phyloP scores from a whole-genome alignment of 2,888 invertebrate species.

The Noctua pronuba region DNA sequence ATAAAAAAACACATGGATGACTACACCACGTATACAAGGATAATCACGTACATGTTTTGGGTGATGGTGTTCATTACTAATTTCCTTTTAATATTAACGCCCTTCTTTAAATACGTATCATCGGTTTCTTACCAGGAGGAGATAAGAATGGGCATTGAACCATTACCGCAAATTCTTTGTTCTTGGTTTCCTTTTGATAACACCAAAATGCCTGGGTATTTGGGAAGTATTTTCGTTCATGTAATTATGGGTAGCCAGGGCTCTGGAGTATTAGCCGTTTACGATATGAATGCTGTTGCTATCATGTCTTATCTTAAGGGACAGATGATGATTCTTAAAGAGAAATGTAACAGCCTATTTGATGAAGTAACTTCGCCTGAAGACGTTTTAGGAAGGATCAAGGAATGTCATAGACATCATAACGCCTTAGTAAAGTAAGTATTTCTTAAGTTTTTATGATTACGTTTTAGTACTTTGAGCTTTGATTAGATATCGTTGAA shows the following conservation, averaged over 20 bases:
- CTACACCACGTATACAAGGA: slow-evolving; percentile 77
- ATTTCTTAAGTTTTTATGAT: slow-evolving; percentile 25
- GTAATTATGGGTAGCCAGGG: slow-evolving; percentile 74
- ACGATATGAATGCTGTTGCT: slow-evolving; percentile 77
- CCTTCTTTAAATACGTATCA: slow-evolving; percentile 74
- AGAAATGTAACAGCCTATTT: slow-evolving; percentile 75
- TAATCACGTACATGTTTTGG: slow-evolving; percentile 78
- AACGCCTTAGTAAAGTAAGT: slow-evolving; percentile 77
- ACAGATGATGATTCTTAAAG: slow-evolving; percentile 76
- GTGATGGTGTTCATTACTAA: slow-evolving; percentile 73
- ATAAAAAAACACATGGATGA: slow-evolving; percentile 65
- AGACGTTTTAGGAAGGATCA: slow-evolving; percentile 72
- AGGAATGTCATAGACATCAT: slow-evolving; percentile 81
- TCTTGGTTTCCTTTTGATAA: slow-evolving; percentile 84
- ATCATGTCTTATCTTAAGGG: slow-evolving; percentile 82
- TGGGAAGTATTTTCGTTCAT: slow-evolving; percentile 72
- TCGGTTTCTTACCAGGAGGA: slow-evolving; percentile 71
- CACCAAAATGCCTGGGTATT: slow-evolving; percentile 77
- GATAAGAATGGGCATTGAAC: slow-evolving; percentile 71
- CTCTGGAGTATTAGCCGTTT: slow-evolving; percentile 74
- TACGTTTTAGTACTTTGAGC: slow-evolving; percentile 5
- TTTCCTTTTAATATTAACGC: slow-evolving; percentile 69
- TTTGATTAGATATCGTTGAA: slow-evolving; percentile 17
- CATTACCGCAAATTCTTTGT: slow-evolving; percentile 78
- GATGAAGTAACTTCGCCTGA: slow-evolving; percentile 53